Conservation (phyloP, 2,888 invertebrate genomes). For the Rhagophthalmus giganteus region DNA sequence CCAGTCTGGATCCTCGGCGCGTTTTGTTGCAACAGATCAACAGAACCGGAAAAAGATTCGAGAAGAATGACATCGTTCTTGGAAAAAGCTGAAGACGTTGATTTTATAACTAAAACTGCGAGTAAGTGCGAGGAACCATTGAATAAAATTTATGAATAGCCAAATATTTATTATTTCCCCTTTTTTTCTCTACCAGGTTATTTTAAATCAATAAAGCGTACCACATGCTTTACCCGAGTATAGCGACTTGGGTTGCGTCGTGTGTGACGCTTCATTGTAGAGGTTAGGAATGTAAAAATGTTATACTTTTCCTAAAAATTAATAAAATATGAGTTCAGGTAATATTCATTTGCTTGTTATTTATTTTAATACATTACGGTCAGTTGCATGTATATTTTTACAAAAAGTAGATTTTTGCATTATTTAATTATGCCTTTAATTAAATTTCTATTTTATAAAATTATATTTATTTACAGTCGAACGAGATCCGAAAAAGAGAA, state of each 20-base stretch:
- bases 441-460: no score
- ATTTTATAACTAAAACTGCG: slow-evolving; percentile 53
- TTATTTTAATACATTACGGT: neutral
- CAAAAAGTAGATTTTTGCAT: no score
- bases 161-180: slow-evolving; percentile 7
- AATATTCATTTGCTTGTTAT: slow-evolving; percentile 5
- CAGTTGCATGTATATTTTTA: no score
- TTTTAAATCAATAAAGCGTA: slow-evolving; percentile 22
- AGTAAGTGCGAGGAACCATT: slow-evolving; percentile 44
- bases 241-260: slow-evolving; percentile 12
- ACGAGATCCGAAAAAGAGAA: slow-evolving; percentile 77
- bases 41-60: slow-evolving; percentile 19
- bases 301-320: slow-evolving; percentile 1
- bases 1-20: slow-evolving; percentile 11
- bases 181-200: slow-evolving; percentile 1
- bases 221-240: slow-evolving; percentile 17
- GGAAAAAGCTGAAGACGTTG: slow-evolving; percentile 50
- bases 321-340: slow-evolving; percentile 27
- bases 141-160: slow-evolving; percentile 9
- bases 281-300: slow-evolving; percentile 15
- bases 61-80: slow-evolving; percentile 41
- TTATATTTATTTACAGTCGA: slow-evolving; percentile 55
- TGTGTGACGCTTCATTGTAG: slow-evolving; percentile 17
- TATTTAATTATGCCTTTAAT: no score
- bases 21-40: slow-evolving; percentile 19